A percentile compares a stretch with the other conserved stretches of the same genome.
These are phyloP conservation scores for Margarornis squamiger DNA, from an alignment of 2,797 vertebrate genomes.

Conservation along the genomic window DNA sequence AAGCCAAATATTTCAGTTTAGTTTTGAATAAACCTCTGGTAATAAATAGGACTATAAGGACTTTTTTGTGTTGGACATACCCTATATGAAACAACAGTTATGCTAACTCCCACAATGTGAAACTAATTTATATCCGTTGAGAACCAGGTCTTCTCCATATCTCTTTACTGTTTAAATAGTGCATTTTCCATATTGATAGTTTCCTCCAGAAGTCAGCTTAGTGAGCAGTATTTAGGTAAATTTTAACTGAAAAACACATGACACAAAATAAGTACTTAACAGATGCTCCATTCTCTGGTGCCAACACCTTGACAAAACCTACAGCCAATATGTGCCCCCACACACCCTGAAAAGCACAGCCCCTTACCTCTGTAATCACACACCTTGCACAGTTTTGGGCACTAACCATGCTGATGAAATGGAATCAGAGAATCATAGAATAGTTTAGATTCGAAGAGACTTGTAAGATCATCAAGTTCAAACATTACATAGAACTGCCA, in stretches of 20 bases:
- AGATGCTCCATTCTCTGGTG: neutral
- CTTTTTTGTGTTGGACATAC: neutral
- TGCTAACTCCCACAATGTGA: neutral
- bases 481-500: neutral
- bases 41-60: neutral
- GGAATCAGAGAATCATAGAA: neutral
- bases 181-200: neutral
- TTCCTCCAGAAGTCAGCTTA: neutral
- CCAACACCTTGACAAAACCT: no score
- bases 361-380: neutral
- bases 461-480: neutral
- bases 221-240: neutral
- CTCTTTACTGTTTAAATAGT: neutral
- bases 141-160: neutral
- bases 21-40: neutral
- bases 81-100: neutral
- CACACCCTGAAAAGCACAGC: neutral
- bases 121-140: neutral
- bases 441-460: neutral
- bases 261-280: neutral
- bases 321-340: fast-evolving
- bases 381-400: neutral
- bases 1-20: neutral
- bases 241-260: neutral
- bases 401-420: neutral